These are phyloP conservation scores for Percina caprodes DNA, from an alignment of 2,113 vertebrate genomes.

Conservation along the genomic window DNA sequence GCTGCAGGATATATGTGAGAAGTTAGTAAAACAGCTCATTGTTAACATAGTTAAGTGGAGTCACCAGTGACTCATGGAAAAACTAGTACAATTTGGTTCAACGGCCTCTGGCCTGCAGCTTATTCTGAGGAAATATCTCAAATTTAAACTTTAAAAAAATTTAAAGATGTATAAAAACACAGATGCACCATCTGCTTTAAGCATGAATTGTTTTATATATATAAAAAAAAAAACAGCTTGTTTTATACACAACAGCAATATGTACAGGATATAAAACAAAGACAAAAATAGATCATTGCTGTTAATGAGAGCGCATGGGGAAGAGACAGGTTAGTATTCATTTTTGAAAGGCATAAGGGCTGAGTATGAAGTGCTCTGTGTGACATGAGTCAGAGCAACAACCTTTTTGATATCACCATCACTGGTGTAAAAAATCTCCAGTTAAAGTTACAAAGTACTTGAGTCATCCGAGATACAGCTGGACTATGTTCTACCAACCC, in stretches of 20 bases:
- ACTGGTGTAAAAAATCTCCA: too few relatives aligned
- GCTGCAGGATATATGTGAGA: neutral
- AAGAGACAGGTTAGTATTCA: conserved; percentile 8
- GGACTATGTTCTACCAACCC: conserved; percentile 6
- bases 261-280: conserved; percentile 80
- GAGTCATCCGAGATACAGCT: neutral
- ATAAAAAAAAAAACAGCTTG: conserved; percentile 60
- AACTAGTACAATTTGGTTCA: neutral
- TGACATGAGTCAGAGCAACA: neutral
- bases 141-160: neutral
- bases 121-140: neutral
- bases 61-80: neutral
- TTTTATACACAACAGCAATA: conserved; percentile 75
- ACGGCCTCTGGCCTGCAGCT: neutral
- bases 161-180: neutral
- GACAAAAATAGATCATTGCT: conserved; percentile 44
- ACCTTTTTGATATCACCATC: neutral
- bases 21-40: conserved; percentile 1
- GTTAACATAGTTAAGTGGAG: neutral
- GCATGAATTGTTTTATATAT: conserved; percentile 61
- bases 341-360: conserved; percentile 66
- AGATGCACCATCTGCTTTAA: neutral
- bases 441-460: neutral
- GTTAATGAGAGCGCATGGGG: conserved; percentile 15
- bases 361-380: neutral